Evolutionary conservation across 2,888 invertebrate genomes (phyloP).

Genomic region (Drosophila stalkeri): DNA sequence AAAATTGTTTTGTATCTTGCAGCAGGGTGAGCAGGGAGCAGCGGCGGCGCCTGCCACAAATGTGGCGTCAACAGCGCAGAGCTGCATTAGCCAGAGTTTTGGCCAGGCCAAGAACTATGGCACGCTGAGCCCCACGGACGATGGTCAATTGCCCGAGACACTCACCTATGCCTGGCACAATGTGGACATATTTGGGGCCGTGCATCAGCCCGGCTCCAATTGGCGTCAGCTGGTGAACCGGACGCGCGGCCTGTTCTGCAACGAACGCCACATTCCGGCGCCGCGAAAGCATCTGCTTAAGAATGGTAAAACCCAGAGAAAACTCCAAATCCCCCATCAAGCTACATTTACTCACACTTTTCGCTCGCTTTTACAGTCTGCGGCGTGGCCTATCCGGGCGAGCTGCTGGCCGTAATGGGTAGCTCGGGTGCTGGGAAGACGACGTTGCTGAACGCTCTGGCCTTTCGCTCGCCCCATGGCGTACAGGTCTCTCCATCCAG

Average conservation of each 20-base stretch:
- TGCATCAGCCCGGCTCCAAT: constrained; percentile 85
- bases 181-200: constrained; percentile 90
- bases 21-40: constrained; percentile 40
- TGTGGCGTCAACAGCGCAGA: constrained; percentile 66
- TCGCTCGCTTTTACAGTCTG: constrained; percentile 87
- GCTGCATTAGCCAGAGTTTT: constrained; percentile 73
- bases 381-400: constrained; percentile 94
- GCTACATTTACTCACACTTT: not conserved
- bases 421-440: constrained; percentile 98
- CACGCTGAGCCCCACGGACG: constrained; percentile 57
- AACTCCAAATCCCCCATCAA: not conserved
- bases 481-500: constrained; percentile 87
- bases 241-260: constrained; percentile 85
- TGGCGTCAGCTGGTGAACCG: constrained; percentile 85
- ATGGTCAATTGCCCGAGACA: constrained; percentile 72
- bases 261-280: constrained; percentile 83
- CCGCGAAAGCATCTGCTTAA: constrained; percentile 90
- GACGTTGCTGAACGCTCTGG: constrained; percentile 95
- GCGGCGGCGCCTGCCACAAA: constrained; percentile 1
- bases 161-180: constrained; percentile 92
- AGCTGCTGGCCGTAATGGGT: constrained; percentile 94
- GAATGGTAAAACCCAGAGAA: constrained; percentile 86
- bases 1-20: not conserved
- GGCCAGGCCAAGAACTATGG: constrained; percentile 82
- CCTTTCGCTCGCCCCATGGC: constrained; percentile 91